Percentiles rank a stretch among this genome's conserved stretches.
Conservation (phyloP, 2,113 vertebrate species). For the Pundamilia nyererei region DNA sequence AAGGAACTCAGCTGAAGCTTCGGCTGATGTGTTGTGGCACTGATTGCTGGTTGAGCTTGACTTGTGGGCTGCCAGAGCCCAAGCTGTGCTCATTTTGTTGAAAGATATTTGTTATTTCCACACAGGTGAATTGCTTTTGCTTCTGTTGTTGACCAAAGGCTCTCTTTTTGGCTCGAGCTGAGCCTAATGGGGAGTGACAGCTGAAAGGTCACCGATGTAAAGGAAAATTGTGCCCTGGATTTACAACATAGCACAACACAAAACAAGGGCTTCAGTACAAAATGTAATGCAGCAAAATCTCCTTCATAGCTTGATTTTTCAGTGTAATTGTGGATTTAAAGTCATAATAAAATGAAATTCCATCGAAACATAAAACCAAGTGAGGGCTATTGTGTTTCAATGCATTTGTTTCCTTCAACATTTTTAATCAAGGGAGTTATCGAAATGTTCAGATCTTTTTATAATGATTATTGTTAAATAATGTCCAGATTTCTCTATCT, state of each 20-base stretch:
- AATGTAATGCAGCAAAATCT: not conserved
- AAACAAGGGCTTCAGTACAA: not conserved
- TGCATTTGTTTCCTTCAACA: not conserved
- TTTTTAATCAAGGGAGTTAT: not conserved
- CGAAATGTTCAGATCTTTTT: not conserved
- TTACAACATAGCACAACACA: not conserved
- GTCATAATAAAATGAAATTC: not conserved
- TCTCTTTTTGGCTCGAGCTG: not conserved
- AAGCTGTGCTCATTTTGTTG: not conserved
- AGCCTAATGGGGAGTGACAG: not conserved
- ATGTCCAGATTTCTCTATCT: not conserved
- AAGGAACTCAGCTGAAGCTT: not conserved
- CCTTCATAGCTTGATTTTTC: not conserved
- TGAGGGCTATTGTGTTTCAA: rapidly evolving
- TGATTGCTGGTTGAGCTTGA: not conserved
- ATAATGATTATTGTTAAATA: not conserved
- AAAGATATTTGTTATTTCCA: not conserved
- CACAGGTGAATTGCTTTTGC: not conserved
- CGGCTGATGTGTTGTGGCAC: not conserved
- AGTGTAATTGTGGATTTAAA: not conserved
- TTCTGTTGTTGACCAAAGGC: not conserved
- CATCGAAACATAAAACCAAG: not conserved
- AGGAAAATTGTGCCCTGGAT: not conserved
- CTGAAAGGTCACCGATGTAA: not conserved
- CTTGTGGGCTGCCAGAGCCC: not conserved